Base-by-base conservation (phyloP, 1,140 invertebrate genomes). In the Drosophila sucinea region DNA sequence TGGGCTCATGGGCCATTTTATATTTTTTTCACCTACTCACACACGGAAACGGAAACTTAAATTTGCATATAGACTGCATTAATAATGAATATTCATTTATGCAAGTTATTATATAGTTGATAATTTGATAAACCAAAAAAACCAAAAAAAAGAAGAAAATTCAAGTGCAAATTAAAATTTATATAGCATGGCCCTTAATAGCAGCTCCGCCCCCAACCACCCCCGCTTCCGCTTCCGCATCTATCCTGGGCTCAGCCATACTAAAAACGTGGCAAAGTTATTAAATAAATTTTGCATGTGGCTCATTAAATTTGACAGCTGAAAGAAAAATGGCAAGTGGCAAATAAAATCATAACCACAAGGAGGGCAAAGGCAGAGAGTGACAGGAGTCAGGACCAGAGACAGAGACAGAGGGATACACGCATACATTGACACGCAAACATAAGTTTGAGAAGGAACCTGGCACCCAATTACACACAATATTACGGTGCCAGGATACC, bases 231-330 rank as follows among this genome's bases (percentile, higher is more conserved):
- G 25, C 67, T 4, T 23, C 23, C 63, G 32, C 1, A 7, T 35
- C 55, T 76, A 75, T 76, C 76, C 71, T 76, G 62, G 17, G 27
- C 60, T 32, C 58, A 70, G 73, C 83, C 71, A 83, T 79, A 41
- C 58, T 32, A 41, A 47, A 81, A 79, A 76, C 64, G 61, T 44
- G 66, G 71, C 71, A 66, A 87, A 67, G 77, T 83, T 79, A 83
- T 87, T 83, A 89, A 89, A 87, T 89, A 89, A 89, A 87, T 89
- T 73, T 87, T 87, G 67, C 65, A 87, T 89, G 84, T 47, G 73
- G 64, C 80, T 89, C 84, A 87, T 87, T 87, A 79, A 87, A 83
- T 69, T 61, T 63, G 72, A 63, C 79, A 77, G 75, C 35, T 35
- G 35, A 33, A 41, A 68, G 60, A 67, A 41, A 54, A 60, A 57